phyloP scores from a whole-genome alignment of 2,113 vertebrate species.

The Cnemophilus loriae region DNA sequence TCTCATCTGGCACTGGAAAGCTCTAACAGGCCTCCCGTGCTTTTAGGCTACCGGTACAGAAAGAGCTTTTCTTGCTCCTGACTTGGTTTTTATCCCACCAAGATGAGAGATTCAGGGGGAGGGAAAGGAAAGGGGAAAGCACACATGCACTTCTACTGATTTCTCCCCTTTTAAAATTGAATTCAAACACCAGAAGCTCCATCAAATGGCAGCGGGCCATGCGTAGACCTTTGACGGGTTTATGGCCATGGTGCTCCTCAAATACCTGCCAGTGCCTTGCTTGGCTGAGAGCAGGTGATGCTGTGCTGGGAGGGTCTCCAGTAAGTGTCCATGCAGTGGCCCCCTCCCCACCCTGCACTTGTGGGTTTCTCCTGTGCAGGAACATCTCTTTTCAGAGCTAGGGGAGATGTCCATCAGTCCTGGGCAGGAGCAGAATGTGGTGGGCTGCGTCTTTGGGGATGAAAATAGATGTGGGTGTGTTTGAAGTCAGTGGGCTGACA shows the following conservation, averaged over 20 bases:
- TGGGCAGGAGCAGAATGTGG: neutral
- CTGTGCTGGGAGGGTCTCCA: neutral
- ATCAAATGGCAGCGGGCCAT: rapidly evolving
- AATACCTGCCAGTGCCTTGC: neutral
- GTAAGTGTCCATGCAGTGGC: rapidly evolving
- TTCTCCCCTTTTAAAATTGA: neutral
- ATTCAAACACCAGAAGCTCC: neutral
- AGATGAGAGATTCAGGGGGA: neutral
- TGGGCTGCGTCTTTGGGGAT: neutral
- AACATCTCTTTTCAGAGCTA: neutral
- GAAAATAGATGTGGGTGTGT: neutral
- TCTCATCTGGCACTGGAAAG: neutral
- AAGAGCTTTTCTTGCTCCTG: neutral
- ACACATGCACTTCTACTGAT: neutral
- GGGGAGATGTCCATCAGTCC: neutral
- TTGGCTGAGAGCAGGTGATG: rapidly evolving
- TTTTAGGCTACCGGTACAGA: neutral
- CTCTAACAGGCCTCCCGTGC: neutral
- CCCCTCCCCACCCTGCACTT: neutral
- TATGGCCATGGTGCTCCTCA: neutral
- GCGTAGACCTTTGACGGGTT: neutral
- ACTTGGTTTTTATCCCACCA: neutral
- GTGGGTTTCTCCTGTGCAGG: neutral
- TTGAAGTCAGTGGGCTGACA: neutral
- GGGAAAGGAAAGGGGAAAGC: neutral